Conservation (phyloP, 2,113 vertebrate species). For the Hemiprocne comata region DNA sequence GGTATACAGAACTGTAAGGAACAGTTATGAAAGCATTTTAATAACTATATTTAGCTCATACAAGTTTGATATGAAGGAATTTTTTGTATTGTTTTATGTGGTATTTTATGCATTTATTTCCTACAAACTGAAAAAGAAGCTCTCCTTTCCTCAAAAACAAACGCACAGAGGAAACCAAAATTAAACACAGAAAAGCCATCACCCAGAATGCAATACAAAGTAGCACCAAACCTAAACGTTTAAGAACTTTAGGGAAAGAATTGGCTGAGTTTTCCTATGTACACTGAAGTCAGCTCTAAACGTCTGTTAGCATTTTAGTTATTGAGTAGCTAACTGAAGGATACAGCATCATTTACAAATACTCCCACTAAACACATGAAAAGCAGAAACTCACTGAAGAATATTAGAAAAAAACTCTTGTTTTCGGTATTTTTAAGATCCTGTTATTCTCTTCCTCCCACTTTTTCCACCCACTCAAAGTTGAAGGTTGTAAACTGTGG, state of each 20-base stretch:
- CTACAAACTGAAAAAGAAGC: not conserved
- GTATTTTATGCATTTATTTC: not conserved
- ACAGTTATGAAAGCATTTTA: not conserved
- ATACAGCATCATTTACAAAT: not conserved
- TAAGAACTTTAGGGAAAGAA: not conserved
- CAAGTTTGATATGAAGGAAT: not conserved
- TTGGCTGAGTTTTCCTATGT: not conserved
- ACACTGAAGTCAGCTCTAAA: not conserved
- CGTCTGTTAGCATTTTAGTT: not conserved
- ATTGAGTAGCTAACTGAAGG: not conserved
- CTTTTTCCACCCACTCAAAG: not conserved
- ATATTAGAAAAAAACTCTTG: not conserved
- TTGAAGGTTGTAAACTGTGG: not conserved
- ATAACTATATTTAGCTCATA: not conserved
- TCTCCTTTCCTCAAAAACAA: not conserved
- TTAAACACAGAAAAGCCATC: not conserved
- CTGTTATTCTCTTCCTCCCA: not conserved
- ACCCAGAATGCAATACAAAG: not conserved
- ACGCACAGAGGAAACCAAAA: not conserved
- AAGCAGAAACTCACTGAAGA: not conserved
- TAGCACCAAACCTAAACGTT: rapidly evolving
- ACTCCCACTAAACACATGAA: not conserved
- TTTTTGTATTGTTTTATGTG: not conserved
- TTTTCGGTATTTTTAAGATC: not conserved
- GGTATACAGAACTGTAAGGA: not conserved